Evolutionary conservation across 2,797 vertebrate species (phyloP), one percentile per base, ranked within the genome.

Genomic region (Spondyliosoma cantharus): DNA sequence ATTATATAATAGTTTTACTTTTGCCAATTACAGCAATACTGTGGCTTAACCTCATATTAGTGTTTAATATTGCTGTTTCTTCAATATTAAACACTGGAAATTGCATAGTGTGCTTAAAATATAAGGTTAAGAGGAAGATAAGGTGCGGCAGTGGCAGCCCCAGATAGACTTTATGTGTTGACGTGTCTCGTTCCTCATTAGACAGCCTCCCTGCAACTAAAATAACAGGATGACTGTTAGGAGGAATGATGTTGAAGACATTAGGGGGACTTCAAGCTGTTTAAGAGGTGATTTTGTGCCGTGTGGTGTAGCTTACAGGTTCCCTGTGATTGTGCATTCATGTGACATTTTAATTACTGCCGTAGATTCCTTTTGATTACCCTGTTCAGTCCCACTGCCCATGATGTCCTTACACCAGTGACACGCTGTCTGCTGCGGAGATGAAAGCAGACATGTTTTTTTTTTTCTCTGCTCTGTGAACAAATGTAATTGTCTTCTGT

Each of bases 281-380:
- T 90, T 86, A 74, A 80, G 77, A 86, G 86, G 80, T 78, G 84
- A 86, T 86, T 87, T 71, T 6, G 58, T 68, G 66, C 63, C 12
- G 4, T 37, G 74, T 5, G 20, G 64, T 59, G 52, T 49, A 60
- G 68, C 64, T 70, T 70, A 71, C 81, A 83, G 88, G 85, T 89
- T 90, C 80, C 77, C 76, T 71, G 80, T 88, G 81, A 87, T 87
- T 85, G 84, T 65, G 66, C 86, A 83, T 87, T 90, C 83, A 76
- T 89, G 78, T 92, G 90, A 93, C 89, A 90, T 93, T 92, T 92
- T 95, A 93, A 94, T 95, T 94, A 93, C 86, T 19, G 85, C 78
- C 25, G 71, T 78, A 68, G 88, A 93, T 91, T 88, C 78, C 82
- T 87, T 92, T 90, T 89, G 84, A 93, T 92, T 92, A 84, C 58